Conservation (phyloP, 2,797 vertebrate species). For the Stomatorhinus walkeri region DNA sequence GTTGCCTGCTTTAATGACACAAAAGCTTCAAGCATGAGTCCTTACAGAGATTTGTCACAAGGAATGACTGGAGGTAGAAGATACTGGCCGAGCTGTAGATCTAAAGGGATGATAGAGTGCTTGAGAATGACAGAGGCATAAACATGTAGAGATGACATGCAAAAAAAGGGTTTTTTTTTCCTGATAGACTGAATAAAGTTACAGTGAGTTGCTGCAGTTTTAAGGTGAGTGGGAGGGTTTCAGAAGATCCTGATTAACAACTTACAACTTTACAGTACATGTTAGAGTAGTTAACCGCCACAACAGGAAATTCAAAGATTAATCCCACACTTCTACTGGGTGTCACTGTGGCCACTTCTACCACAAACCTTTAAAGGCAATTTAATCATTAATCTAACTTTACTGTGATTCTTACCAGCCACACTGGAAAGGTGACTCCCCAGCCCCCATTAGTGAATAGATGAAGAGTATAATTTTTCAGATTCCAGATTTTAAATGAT, state of each 20-base stretch:
- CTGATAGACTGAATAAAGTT: not conserved
- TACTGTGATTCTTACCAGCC: conserved; percentile 6
- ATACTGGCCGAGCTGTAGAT: not conserved
- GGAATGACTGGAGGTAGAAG: not conserved
- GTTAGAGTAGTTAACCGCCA: not conserved
- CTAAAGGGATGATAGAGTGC: not conserved
- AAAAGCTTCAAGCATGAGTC: not conserved
- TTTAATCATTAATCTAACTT: conserved; percentile 2
- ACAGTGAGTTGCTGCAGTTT: not conserved
- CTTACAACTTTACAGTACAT: not conserved
- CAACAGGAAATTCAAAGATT: not conserved
- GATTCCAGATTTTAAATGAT: not conserved
- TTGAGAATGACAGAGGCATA: not conserved
- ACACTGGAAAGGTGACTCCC: not conserved
- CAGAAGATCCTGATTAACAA: not conserved
- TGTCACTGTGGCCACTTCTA: not conserved
- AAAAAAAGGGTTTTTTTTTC: not conserved
- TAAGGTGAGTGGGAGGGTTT: not conserved
- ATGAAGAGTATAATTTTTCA: not conserved
- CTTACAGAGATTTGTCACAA: not conserved
- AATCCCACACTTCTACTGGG: not conserved
- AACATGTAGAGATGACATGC: not conserved
- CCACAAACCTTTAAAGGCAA: not conserved
- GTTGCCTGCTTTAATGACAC: not conserved
- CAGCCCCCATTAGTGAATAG: not conserved